phyloP scores from a whole-genome alignment of 2,888 invertebrate species.

The Pharmacophagus antenor region DNA sequence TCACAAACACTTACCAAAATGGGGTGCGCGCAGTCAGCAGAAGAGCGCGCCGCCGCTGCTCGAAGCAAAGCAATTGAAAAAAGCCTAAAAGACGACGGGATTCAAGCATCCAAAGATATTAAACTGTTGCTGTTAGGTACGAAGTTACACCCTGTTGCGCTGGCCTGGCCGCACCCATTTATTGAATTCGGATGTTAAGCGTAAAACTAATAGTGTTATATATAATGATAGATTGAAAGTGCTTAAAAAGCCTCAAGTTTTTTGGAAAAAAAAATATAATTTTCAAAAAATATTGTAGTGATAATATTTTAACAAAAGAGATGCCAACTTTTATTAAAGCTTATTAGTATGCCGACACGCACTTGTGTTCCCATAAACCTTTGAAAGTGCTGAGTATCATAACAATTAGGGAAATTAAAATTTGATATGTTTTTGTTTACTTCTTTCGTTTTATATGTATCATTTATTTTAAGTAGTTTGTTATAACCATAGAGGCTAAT shows the following conservation, averaged over 20 bases:
- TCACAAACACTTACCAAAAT: conserved; percentile 83
- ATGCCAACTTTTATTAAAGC: conserved; percentile 58
- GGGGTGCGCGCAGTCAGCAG: conserved; percentile 99
- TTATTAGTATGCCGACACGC: conserved; percentile 66
- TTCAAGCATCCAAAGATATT: conserved; percentile 99
- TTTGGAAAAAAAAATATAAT: neutral
- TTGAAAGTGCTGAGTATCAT: conserved; percentile 60
- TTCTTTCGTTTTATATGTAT: neutral
- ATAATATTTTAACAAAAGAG: neutral
- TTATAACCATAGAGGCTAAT: neutral
- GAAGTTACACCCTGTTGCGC: conserved; percentile 40
- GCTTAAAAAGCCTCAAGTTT: too few species aligned
- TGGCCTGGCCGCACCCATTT: conserved; percentile 66
- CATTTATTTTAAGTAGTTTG: neutral
- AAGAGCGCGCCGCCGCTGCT: conserved; percentile 97
- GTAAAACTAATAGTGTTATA: too few species aligned
- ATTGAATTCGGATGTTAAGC: conserved; percentile 45
- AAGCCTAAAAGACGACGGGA: conserved; percentile 98
- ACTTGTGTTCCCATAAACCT: conserved; percentile 58
- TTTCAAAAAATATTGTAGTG: too few species aligned
- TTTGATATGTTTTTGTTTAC: neutral
- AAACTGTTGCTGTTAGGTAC: conserved; percentile 98
- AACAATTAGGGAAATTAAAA: conserved; percentile 43
- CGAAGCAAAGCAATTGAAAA: conserved; percentile 98
- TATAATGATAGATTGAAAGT: conserved; percentile 12